Conservation (phyloP, 2,113 vertebrate species). For the Melanostigma gelatinosum region DNA sequence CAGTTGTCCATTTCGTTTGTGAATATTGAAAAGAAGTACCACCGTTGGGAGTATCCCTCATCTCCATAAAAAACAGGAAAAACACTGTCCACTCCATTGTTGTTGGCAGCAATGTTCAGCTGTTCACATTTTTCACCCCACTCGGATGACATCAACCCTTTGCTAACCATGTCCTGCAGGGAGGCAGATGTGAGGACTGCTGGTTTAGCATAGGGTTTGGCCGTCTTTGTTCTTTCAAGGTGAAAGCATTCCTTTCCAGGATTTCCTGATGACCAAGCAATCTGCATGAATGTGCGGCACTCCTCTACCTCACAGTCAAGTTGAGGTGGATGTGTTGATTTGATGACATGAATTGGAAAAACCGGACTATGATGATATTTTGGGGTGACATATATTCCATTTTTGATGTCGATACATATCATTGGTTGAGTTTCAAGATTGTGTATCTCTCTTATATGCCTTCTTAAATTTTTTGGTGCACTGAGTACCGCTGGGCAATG, state of each 20-base stretch:
- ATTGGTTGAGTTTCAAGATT: too few relatives aligned
- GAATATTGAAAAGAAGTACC: too few relatives aligned
- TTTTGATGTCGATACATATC: not conserved
- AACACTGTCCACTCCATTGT: too few relatives aligned
- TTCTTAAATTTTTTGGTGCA: too few relatives aligned
- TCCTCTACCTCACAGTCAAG: conserved; percentile 2
- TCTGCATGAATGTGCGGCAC: not conserved
- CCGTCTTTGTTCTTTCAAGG: conserved; percentile 11
- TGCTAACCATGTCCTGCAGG: conserved; percentile 3
- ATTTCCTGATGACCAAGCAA: not conserved
- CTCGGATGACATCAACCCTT: conserved; percentile 11
- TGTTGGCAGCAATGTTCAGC: too few relatives aligned
- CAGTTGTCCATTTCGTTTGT: too few relatives aligned
- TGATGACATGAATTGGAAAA: not conserved
- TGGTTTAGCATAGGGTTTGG: not conserved
- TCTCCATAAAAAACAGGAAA: too few relatives aligned
- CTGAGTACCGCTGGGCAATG: too few relatives aligned
- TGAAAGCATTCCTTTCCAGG: conserved; percentile 18
- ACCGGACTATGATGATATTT: conserved; percentile 2
- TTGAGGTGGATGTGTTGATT: conserved; percentile 11
- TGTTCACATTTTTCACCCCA: too few relatives aligned
- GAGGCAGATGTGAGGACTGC: not conserved
- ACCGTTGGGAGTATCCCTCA: too few relatives aligned
- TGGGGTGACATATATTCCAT: conserved; percentile 30
- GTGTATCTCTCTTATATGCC: too few relatives aligned